phyloP scores from a whole-genome alignment of 1,140 invertebrate genomes.

The Eueides isabella region DNA sequence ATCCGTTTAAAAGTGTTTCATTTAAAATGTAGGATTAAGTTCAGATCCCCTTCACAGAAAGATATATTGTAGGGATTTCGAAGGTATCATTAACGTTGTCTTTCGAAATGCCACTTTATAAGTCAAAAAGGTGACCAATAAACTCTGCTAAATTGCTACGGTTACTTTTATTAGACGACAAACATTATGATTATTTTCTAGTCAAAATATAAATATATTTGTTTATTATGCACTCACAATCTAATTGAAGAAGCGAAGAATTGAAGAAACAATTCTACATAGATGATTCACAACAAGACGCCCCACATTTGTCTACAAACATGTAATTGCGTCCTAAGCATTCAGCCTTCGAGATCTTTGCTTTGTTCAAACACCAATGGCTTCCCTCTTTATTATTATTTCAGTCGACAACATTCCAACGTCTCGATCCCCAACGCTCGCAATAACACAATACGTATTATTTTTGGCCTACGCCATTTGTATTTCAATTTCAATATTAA shows the following conservation, averaged over 20 bases:
- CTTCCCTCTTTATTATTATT: slow-evolving; percentile 58
- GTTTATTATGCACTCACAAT: background rate
- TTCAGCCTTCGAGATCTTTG: slow-evolving; percentile 54
- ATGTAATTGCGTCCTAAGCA: slow-evolving; percentile 56
- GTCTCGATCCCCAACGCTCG: slow-evolving; percentile 19
- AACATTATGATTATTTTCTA: background rate
- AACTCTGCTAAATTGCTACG: background rate
- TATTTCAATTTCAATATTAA: slow-evolving; percentile 44
- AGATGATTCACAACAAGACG: background rate
- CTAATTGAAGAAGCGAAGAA: background rate
- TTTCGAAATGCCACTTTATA: background rate
- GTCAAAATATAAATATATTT: background rate
- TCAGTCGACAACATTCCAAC: slow-evolving; percentile 53
- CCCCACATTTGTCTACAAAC: background rate
- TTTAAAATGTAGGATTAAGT: slow-evolving; percentile 25
- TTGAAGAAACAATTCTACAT: background rate
- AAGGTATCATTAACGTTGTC: slow-evolving; percentile 12
- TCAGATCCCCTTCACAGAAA: slow-evolving; percentile 16
- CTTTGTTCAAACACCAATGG: slow-evolving; percentile 52
- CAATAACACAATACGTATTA: slow-evolving; percentile 49
- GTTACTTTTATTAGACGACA: background rate
- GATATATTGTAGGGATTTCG: slow-evolving; percentile 19
- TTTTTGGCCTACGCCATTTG: slow-evolving; percentile 51
- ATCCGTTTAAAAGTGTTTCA: no score
- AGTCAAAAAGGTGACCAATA: background rate